Evolutionary conservation across 2,113 vertebrate genomes (phyloP), one percentile per base, ranked within the genome.

Genomic region (Tenrec ecaudatus): DNA sequence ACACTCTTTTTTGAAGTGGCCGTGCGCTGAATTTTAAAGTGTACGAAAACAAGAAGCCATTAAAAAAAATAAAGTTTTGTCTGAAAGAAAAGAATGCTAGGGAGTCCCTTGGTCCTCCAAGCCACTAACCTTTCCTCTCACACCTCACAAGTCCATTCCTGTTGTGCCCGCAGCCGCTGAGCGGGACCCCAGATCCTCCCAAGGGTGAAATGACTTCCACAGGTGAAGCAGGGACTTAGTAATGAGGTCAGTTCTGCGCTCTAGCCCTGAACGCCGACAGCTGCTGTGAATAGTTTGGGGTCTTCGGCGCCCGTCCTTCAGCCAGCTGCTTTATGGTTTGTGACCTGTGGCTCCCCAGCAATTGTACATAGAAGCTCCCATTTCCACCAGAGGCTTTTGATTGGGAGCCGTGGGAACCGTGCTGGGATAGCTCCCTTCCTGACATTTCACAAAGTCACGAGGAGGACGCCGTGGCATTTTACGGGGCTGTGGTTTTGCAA

Each of bases 371-470:
- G 79, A 58, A 86, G 68, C 73, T 79, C 85, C 68, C 71, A 43
- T 95, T n/a, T 92, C 88, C 58, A 40, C 25, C 68, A 94, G 62
- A 84, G 80, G 43, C 53, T 96, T 95, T 95, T 96, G 47, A 96
- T 93, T 86, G 88, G 76, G 82, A 86, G 60, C 83, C 85, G 71
- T 96, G 92, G 90, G 92, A 77, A 87, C 86, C 92, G 94, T 78
- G 90, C 92, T 14, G 33, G 71, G 60, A 80, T 27, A 92, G 3
- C 75, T 90, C 69, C 85, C 62, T 95, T 69, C 71, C 10, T 96
- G 95, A 96, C 94, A 94, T 97, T 96, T 96, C 92, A 88, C 92
- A 96, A 82, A 15, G 5, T 94, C 96, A 79, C 71, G 82, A 91
- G 93, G 57, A 96, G 93, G 90, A 95, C n/a, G 66, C 93, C 40